phyloP scores from a whole-genome alignment of 2,113 vertebrate genomes.

The Chionis minor region DNA sequence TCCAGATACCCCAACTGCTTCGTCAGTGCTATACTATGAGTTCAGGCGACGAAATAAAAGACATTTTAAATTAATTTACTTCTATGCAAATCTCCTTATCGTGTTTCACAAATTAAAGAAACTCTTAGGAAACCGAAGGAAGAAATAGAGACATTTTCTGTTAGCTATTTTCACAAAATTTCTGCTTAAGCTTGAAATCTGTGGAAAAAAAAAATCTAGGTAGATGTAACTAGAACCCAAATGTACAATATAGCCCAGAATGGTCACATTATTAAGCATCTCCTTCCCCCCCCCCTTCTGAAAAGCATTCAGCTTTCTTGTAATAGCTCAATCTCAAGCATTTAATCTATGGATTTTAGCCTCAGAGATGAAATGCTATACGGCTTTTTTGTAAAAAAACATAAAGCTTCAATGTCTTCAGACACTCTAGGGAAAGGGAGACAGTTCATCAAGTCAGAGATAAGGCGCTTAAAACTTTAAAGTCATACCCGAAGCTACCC shows the following conservation, averaged over 20 bases:
- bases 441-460: background rate
- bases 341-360: slow-evolving; percentile 11
- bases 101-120: background rate
- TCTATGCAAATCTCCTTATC: background rate
- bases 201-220: background rate
- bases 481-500: slow-evolving; percentile 25
- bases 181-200: background rate
- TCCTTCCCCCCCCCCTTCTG: background rate
- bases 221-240: background rate
- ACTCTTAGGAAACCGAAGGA: background rate
- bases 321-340: background rate
- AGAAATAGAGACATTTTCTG: background rate
- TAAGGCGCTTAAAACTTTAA: background rate
- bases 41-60: background rate
- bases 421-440: background rate
- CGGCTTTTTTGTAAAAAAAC: slow-evolving; percentile 28
- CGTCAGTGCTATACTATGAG: background rate
- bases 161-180: background rate
- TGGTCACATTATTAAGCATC: background rate
- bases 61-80: background rate
- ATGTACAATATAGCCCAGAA: background rate
- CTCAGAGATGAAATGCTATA: slow-evolving; percentile 17
- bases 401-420: background rate
- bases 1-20: background rate
- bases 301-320: background rate